Percentiles rank a stretch among this genome's conserved stretches.
Evolutionary conservation across 1,140 invertebrate species (phyloP).

Genomic region (Aphelenchoides besseyi): DNA sequence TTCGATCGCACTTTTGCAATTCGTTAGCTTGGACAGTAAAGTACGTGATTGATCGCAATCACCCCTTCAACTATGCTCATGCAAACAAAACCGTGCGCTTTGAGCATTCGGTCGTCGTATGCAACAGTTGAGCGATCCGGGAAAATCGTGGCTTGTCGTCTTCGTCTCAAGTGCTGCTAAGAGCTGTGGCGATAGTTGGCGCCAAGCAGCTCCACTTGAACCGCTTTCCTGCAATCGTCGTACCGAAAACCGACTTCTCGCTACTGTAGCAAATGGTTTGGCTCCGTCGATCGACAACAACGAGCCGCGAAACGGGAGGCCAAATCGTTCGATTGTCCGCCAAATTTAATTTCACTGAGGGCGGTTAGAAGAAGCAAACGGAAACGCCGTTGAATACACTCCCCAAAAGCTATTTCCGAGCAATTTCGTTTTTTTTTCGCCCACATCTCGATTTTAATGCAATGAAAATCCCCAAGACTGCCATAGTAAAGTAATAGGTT

Average conservation of each 20-base stretch:
- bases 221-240: neutral
- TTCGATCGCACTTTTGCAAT: neutral
- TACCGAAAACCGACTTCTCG: neutral
- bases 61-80: no score
- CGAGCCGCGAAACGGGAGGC: neutral
- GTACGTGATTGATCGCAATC: neutral
- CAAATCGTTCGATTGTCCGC: neutral
- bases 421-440: neutral
- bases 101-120: neutral
- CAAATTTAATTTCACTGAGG: neutral
- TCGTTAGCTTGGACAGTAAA: neutral
- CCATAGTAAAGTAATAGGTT: neutral
- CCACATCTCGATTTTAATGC: neutral
- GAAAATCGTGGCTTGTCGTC: neutral
- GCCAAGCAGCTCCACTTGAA: neutral
- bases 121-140: neutral
- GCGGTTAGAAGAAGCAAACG: neutral
- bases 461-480: no score
- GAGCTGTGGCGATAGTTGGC: neutral
- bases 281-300: neutral
- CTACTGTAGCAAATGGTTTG: neutral
- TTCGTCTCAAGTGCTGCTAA: constrained; percentile 1
- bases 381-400: no score
- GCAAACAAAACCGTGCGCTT: constrained; percentile 1
- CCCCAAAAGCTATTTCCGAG: no score